Conservation (phyloP, 1,140 invertebrate genomes). For the Chrysopa pallens region DNA sequence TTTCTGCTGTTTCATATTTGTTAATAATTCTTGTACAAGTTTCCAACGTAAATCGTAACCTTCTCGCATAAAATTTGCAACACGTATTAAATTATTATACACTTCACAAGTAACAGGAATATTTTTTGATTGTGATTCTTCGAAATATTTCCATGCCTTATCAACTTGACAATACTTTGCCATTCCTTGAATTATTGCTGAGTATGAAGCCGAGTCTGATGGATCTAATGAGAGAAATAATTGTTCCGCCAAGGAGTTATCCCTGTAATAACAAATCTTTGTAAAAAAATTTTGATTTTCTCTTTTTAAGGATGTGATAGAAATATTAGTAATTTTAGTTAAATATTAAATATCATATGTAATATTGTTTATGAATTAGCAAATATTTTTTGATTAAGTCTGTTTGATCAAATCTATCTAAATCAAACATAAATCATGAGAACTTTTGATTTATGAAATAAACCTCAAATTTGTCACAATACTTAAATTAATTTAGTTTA, state of each 20-base stretch:
- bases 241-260: conserved; percentile 45
- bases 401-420: too few species aligned
- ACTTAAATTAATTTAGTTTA: too few species aligned
- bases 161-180: conserved; percentile 45
- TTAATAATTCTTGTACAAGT: conserved; percentile 35
- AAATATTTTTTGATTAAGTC: too few species aligned
- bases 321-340: conserved; percentile 12
- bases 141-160: conserved; percentile 38
- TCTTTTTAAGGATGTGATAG: background rate
- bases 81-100: conserved; percentile 51
- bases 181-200: conserved; percentile 53
- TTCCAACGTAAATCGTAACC: conserved; percentile 39
- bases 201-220: conserved; percentile 39
- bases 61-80: conserved; percentile 38
- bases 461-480: too few species aligned
- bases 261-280: conserved; percentile 26
- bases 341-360: background rate
- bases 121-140: conserved; percentile 44
- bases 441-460: too few species aligned
- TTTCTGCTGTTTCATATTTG: conserved; percentile 34
- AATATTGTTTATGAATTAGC: too few species aligned
- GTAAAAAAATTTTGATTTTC: background rate
- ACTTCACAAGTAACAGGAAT: conserved; percentile 40
- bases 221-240: conserved; percentile 43
- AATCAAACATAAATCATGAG: too few species aligned